Percentiles rank a stretch among this genome's conserved stretches.
These are phyloP conservation scores for Cynopterus brachyotis DNA, from an alignment of 2,113 vertebrate species.

Conservation along the genomic window DNA sequence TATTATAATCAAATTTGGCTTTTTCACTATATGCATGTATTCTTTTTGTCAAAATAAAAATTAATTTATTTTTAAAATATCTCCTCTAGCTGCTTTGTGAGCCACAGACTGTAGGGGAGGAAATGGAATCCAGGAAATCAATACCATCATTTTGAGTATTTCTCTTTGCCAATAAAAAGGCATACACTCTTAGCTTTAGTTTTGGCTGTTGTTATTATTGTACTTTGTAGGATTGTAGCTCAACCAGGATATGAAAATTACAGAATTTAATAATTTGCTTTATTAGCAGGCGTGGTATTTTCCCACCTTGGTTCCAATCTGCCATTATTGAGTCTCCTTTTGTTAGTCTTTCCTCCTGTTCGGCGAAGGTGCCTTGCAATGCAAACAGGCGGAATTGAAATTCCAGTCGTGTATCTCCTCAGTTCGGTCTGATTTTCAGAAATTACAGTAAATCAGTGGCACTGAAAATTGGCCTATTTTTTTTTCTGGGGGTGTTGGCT, in stretches of 20 bases:
- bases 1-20: not conserved
- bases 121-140: not conserved
- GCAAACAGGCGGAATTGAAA: conserved; percentile 51
- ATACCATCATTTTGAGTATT: not conserved
- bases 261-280: not conserved
- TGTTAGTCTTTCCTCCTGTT: not conserved
- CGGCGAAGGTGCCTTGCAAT: not conserved
- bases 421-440: conserved; percentile 79
- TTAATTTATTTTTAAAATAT: not conserved
- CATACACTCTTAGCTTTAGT: not conserved
- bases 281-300: not conserved
- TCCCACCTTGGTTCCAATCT: not conserved
- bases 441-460: conserved; percentile 82
- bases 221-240: not conserved
- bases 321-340: not conserved
- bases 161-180: not conserved
- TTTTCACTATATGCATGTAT: not conserved
- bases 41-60: not conserved
- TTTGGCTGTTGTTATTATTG: not conserved
- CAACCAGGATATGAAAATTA: not conserved
- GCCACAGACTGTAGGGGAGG: not conserved
- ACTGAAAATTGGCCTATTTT: conserved; percentile 81
- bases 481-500: conserved; percentile 72
- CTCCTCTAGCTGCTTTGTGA: not conserved
- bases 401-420: conserved; percentile 69